phyloP scores from a whole-genome alignment of 2,113 vertebrate species.

The Symphodus melops region DNA sequence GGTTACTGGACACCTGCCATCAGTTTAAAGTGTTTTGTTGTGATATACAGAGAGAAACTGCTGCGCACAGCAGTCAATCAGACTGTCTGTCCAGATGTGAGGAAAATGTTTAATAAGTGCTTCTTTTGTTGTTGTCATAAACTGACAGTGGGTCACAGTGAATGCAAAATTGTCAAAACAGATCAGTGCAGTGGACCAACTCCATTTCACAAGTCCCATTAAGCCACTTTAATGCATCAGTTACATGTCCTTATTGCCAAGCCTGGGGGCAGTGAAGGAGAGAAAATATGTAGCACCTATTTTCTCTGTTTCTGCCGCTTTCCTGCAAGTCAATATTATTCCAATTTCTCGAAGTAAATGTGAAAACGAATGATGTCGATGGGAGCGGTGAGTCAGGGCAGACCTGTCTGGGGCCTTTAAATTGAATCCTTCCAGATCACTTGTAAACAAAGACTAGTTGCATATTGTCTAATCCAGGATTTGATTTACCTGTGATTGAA shows the following conservation, averaged over 20 bases:
- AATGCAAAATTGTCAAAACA: constrained; percentile 49
- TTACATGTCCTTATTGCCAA: constrained; percentile 42
- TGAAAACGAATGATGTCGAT: constrained; percentile 69
- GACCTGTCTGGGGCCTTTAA: constrained; percentile 51
- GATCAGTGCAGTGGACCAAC: constrained; percentile 44
- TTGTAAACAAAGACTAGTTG: constrained; percentile 71
- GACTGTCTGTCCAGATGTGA: constrained; percentile 39
- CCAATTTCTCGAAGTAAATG: constrained; percentile 70
- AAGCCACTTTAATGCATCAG: constrained; percentile 39
- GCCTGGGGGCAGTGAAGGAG: constrained; percentile 26
- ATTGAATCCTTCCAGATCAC: constrained; percentile 73
- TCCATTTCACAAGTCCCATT: constrained; percentile 53
- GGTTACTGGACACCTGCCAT: constrained; percentile 4
- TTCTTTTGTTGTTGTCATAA: constrained; percentile 33
- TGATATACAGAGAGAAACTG: not conserved
- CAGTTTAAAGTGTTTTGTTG: not conserved
- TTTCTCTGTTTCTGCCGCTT: constrained; percentile 48
- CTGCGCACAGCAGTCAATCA: not conserved
- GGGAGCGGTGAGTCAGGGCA: constrained; percentile 49
- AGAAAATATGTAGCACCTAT: constrained; percentile 44
- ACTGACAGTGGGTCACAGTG: constrained; percentile 34
- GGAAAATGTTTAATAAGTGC: constrained; percentile 29
- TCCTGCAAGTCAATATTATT: constrained; percentile 71
- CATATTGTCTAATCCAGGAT: constrained; percentile 71
- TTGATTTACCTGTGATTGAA: constrained; percentile 71